Evolutionary conservation across 2,888 invertebrate species (phyloP), one percentile per base, ranked within the genome.

Genomic region (Dicyrtoma fusca): DNA sequence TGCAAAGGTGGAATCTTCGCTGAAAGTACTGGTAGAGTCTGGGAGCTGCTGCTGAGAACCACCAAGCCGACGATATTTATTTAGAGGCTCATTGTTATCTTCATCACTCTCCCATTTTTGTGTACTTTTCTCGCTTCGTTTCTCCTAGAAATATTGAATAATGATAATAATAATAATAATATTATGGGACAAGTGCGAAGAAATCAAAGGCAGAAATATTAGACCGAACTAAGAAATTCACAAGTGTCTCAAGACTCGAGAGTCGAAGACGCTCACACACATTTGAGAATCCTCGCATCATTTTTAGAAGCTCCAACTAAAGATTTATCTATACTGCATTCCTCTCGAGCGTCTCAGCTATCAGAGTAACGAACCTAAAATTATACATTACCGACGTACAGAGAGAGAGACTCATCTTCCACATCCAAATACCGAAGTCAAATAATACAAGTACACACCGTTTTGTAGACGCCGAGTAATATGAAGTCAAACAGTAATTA

Each of bases 81-180:
- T 78, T 57, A 76, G 57, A 19, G 80, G 80, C 57, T 80, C 80
- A 53, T 75, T 76, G 53, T 49, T 76, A 47, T 80, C 80, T 51
- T 77, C 77, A 71, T 79, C 80, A 45, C 76, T 78, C 55, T 78
- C 78, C 76, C 77, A 80, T 47, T 66, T 75, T 44, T 61, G 59
- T 71, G 74, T 72, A 51, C 71, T 69, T 55, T 68, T 70, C 64
- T 75, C 76, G 55, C 73, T 77, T 70, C 76, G 57, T 70, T 74
- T 70, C 66, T 76, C 76, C 77, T 76, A 64, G 51, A 72, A 51
- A 68, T 19, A 1, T 10, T 13, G 34, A 21, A 26, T 3, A 19
- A 34, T 26, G 13, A 26, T 25, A 61, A 61, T 61, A 23, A 23
- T n/a, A 3, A 3, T 34, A 3, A 34, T 34, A 3, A 34, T 34